These are phyloP conservation scores for Seira ritae DNA, from an alignment of 2,888 invertebrate species.

Conservation along the genomic window DNA sequence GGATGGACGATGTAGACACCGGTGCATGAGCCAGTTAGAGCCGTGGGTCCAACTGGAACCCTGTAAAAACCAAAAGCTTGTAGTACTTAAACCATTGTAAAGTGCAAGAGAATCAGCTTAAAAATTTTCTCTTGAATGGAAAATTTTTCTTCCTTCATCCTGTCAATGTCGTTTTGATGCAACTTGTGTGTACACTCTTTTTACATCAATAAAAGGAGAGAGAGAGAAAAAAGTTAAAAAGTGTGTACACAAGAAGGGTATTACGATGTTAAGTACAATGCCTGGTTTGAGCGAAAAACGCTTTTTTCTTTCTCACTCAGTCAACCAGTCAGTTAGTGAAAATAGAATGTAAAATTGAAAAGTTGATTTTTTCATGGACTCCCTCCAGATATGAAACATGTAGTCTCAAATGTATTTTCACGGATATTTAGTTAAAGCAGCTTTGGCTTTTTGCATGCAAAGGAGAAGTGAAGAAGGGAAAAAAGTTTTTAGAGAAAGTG, in stretches of 20 bases:
- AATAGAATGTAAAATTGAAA: constrained; percentile 46
- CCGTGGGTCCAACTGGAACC: constrained; percentile 53
- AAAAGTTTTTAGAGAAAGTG: not conserved
- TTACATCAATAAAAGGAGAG: constrained; percentile 56
- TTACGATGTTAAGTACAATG: constrained; percentile 57
- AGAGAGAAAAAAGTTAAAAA: constrained; percentile 48
- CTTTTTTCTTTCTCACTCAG: constrained; percentile 10
- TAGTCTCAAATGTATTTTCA: constrained; percentile 18
- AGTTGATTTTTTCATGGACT: constrained; percentile 34
- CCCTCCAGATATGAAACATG: constrained; percentile 9
- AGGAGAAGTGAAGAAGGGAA: not conserved
- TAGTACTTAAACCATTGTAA: constrained; percentile 64
- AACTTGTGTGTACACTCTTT: constrained; percentile 55
- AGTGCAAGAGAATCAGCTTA: constrained; percentile 63
- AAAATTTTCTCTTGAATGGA: constrained; percentile 60
- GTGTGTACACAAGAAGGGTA: constrained; percentile 63
- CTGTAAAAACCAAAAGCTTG: constrained; percentile 64
- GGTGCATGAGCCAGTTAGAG: constrained; percentile 58
- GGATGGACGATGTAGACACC: constrained; percentile 61
- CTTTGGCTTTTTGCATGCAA: constrained; percentile 4
- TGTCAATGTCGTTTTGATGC: constrained; percentile 62
- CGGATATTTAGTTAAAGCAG: constrained; percentile 27
- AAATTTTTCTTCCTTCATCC: constrained; percentile 58
- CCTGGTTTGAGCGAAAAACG: constrained; percentile 35
- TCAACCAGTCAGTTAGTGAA: constrained; percentile 8